phyloP scores from a whole-genome alignment of 2,113 vertebrate genomes.

The Danio rerio region DNA sequence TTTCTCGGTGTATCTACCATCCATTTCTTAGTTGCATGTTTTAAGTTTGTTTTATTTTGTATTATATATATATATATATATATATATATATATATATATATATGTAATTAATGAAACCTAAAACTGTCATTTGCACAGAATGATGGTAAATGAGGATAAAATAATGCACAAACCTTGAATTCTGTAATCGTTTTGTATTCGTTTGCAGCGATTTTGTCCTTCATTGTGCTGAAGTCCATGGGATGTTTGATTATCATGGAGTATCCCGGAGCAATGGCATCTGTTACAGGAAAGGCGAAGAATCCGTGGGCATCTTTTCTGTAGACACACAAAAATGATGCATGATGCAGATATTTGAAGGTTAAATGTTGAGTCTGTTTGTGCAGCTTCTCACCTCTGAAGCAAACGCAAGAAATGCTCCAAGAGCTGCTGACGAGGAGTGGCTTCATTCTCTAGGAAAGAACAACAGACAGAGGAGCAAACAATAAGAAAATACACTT shows the following conservation, averaged over 20 bases:
- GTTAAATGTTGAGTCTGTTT: background rate
- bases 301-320: constrained; percentile 98
- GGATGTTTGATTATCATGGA: constrained; percentile 98
- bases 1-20: too few species aligned
- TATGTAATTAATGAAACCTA: too few species aligned
- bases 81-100: too few species aligned
- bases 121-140: too few species aligned
- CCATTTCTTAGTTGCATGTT: too few species aligned
- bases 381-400: constrained; percentile 82
- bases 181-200: constrained; percentile 98
- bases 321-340: constrained; percentile 57
- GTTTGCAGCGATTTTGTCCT: constrained; percentile 91
- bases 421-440: constrained; percentile 91
- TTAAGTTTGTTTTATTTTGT: too few species aligned
- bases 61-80: too few species aligned
- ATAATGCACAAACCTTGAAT: constrained; percentile 84
- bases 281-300: constrained; percentile 96
- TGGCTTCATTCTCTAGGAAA: constrained; percentile 87
- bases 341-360: background rate
- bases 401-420: constrained; percentile 95
- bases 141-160: background rate
- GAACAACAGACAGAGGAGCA: constrained; percentile 41
- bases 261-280: constrained; percentile 96
- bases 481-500: background rate
- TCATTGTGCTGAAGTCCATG: constrained; percentile 99